Percentiles rank a stretch among this genome's conserved stretches.
Conservation (phyloP, 2,797 vertebrate genomes). For the Glossophaga mutica region DNA sequence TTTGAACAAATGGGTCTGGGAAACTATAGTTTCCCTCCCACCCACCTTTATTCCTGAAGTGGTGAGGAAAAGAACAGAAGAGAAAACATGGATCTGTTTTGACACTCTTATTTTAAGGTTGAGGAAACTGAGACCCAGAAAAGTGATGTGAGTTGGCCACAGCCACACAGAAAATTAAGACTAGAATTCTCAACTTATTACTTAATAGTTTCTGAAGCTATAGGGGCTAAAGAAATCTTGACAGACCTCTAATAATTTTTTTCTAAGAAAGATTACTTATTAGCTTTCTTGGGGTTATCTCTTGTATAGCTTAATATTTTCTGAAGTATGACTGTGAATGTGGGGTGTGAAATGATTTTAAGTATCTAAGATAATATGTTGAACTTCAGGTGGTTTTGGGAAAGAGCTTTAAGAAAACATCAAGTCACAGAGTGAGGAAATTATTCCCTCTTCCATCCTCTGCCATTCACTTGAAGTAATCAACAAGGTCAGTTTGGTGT, state of each 20-base stretch:
- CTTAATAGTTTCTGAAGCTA: neutral
- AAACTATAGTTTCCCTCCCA: neutral
- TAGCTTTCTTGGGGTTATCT: neutral
- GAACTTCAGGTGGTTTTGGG: neutral
- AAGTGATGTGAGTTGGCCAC: neutral
- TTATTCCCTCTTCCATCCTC: neutral
- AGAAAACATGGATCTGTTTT: neutral
- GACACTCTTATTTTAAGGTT: neutral
- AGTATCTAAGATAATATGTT: neutral
- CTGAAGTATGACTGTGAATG: neutral
- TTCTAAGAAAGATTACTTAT: neutral
- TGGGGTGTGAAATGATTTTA: neutral
- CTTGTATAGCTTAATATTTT: neutral
- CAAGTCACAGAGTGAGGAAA: neutral
- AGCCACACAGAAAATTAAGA: neutral
- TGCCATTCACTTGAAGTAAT: neutral
- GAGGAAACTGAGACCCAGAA: neutral
- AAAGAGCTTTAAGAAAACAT: neutral
- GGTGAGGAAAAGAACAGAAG: neutral
- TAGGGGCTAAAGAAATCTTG: neutral
- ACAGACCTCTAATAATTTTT: neutral
- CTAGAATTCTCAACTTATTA: neutral
- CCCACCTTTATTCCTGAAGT: neutral
- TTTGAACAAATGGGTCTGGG: neutral
- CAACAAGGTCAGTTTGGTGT: neutral